Conservation (phyloP, 2,888 invertebrate species). For the Tinea trinotella region DNA sequence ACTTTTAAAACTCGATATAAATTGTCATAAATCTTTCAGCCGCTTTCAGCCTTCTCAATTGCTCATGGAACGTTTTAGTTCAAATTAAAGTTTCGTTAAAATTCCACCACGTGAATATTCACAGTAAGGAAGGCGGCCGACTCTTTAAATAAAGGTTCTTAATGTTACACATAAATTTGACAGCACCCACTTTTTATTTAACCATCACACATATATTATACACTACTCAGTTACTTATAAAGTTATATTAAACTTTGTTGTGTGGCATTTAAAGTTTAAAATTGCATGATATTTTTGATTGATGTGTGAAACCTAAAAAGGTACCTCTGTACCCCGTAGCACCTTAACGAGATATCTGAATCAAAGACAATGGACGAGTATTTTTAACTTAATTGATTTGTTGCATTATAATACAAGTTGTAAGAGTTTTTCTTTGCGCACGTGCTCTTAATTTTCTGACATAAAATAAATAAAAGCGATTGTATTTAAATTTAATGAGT, state of each 20-base stretch:
- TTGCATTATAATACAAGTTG: conserved; percentile 28
- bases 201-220: neutral
- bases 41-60: conserved; percentile 1
- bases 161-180: conserved; percentile 56
- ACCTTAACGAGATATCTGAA: conserved; percentile 53
- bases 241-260: neutral
- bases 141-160: conserved; percentile 32
- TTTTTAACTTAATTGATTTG: conserved; percentile 43
- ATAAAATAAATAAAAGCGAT: neutral
- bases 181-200: conserved; percentile 37
- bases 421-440: conserved; percentile 12
- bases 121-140: conserved; percentile 26
- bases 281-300: neutral
- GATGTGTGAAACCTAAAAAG: too few species aligned
- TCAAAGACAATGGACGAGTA: conserved; percentile 54
- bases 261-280: neutral
- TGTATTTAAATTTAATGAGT: neutral
- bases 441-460: conserved; percentile 19
- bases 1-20: conserved; percentile 8
- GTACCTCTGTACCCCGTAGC: conserved; percentile 23
- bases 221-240: neutral
- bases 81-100: conserved; percentile 59
- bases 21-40: conserved; percentile 11
- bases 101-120: conserved; percentile 38
- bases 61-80: conserved; percentile 10